Conservation (phyloP, 1,140 invertebrate species). For the Pachyrhynchus sulphureomaculatus region DNA sequence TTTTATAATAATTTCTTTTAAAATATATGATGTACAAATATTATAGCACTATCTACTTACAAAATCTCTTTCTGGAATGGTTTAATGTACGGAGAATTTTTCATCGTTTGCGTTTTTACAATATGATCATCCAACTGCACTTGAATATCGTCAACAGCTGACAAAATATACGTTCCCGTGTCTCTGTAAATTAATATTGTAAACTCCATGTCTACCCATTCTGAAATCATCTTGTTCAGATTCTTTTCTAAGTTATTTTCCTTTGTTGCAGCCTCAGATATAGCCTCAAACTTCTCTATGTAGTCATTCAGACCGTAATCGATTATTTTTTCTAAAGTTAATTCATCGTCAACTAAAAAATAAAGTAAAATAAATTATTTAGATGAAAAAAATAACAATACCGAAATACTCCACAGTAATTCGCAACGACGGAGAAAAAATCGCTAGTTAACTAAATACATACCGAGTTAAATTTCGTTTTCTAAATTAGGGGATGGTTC, state of each 20-base stretch:
- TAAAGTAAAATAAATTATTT: too few relatives aligned
- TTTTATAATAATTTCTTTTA: too few relatives aligned
- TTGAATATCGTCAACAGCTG: constrained; percentile 93
- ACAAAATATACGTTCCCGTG: constrained; percentile 88
- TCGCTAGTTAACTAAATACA: too few relatives aligned
- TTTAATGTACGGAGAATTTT: constrained; percentile 95
- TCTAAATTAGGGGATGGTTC: too few relatives aligned
- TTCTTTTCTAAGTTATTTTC: constrained; percentile 92
- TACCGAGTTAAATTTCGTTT: too few relatives aligned
- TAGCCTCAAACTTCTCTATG: constrained; percentile 86
- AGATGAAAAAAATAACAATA: too few relatives aligned
- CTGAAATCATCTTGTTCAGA: constrained; percentile 85
- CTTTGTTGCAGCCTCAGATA: constrained; percentile 94
- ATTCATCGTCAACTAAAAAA: constrained; percentile 68
- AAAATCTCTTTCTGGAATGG: constrained; percentile 82
- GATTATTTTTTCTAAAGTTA: constrained; percentile 87
- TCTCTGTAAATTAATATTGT: constrained; percentile 77
- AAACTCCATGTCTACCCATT: constrained; percentile 90
- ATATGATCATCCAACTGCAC: constrained; percentile 94
- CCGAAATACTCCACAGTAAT: too few relatives aligned
- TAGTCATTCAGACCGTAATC: constrained; percentile 91
- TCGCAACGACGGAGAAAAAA: too few relatives aligned
- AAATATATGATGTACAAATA: background rate
- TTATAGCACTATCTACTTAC: constrained; percentile 59
- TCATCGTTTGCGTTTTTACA: constrained; percentile 96